phyloP scores from a whole-genome alignment of 2,888 invertebrate genomes.

The Hemicrepidius hirtus region DNA sequence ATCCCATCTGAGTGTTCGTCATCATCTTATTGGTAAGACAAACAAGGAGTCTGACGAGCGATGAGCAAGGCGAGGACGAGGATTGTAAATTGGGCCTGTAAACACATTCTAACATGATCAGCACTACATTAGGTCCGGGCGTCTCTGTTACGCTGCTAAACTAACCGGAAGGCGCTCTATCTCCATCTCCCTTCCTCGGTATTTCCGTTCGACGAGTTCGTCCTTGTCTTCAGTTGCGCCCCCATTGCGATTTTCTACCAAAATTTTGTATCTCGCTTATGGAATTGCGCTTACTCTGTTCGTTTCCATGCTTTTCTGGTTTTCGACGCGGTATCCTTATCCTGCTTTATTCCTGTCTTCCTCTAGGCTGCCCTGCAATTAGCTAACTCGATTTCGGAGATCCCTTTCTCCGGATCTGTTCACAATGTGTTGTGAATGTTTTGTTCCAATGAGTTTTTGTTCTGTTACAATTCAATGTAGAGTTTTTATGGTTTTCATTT shows the following conservation, averaged over 20 bases:
- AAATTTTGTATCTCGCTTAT: slow-evolving; percentile 52
- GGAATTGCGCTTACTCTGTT: slow-evolving; percentile 42
- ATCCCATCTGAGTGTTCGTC: slow-evolving; percentile 62
- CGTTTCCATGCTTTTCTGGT: slow-evolving; percentile 39
- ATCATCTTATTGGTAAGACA: slow-evolving; percentile 70
- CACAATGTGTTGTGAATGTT: slow-evolving; percentile 72
- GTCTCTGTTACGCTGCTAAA: slow-evolving; percentile 71
- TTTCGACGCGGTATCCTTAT: slow-evolving; percentile 48
- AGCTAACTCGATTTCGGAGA: slow-evolving; percentile 73
- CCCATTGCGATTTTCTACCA: slow-evolving; percentile 45
- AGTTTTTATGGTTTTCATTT: not conserved
- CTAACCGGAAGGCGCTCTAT: slow-evolving; percentile 67
- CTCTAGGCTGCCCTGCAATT: slow-evolving; percentile 68
- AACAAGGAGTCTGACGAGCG: slow-evolving; percentile 69
- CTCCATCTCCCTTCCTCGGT: slow-evolving; percentile 36
- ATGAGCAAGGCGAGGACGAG: slow-evolving; percentile 69
- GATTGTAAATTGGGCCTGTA: slow-evolving; percentile 72
- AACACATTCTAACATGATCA: slow-evolving; percentile 74
- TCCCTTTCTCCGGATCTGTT: slow-evolving; percentile 71
- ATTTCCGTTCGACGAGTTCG: slow-evolving; percentile 37
- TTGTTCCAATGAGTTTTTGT: slow-evolving; percentile 67
- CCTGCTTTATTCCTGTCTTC: slow-evolving; percentile 39
- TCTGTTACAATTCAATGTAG: not conserved
- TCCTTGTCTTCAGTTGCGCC: slow-evolving; percentile 40
- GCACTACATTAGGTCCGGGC: slow-evolving; percentile 72